phyloP scores from a whole-genome alignment of 2,797 vertebrate genomes.

The Sus cebifrons region DNA sequence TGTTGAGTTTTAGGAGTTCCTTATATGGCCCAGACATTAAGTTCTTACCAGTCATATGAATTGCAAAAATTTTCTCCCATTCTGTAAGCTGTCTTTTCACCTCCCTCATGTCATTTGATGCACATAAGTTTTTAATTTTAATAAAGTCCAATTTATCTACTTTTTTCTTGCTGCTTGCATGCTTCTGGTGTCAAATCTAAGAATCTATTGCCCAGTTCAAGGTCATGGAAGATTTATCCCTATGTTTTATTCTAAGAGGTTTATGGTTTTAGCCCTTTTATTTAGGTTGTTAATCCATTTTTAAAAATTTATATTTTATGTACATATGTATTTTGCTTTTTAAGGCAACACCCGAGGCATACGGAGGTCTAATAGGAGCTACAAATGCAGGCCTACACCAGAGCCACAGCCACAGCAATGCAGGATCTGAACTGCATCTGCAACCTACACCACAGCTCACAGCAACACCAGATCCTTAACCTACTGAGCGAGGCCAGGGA shows the following conservation, averaged over 20 bases:
- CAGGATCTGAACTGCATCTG: too few species aligned
- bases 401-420: too few species aligned
- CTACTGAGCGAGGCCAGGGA: too few species aligned
- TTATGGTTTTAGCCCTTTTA: conserved; percentile 2
- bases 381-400: too few species aligned
- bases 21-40: background rate
- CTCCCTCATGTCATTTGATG: background rate
- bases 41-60: background rate
- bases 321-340: too few species aligned
- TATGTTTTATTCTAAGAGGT: background rate
- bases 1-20: conserved; percentile 14
- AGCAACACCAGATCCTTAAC: too few species aligned
- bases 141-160: background rate
- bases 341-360: too few species aligned
- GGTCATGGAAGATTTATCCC: background rate
- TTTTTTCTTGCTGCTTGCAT: background rate
- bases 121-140: conserved; percentile 43
- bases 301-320: too few species aligned
- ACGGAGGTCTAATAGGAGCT: too few species aligned
- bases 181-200: background rate
- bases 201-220: conserved; percentile 35
- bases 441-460: too few species aligned
- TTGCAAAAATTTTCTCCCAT: background rate
- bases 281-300: background rate
- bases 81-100: background rate